Base-by-base conservation (phyloP, 2,113 vertebrate genomes). In the Callopanchax toddi region DNA sequence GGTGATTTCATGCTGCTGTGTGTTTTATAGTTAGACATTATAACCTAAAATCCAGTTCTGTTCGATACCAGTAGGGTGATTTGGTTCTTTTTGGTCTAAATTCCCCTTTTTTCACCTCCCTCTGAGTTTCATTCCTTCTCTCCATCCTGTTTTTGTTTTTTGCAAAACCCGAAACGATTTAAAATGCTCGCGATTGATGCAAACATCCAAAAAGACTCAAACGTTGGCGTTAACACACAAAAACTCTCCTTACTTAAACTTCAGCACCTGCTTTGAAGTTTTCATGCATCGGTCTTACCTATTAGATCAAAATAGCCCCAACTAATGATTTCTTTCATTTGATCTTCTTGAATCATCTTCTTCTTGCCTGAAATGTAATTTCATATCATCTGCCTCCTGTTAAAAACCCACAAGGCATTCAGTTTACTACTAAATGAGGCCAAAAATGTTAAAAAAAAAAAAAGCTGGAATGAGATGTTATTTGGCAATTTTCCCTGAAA, bases 21-120 rank as follows among this genome's bases (percentile, higher is more conserved):
- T 78, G 72, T 71, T 75, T 81, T 32, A 71, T 65, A 23, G 69
- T 72, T 32, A 18, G 23, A 51, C 52, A 66, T 75, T 69, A 57
- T 62, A 20, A 44, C 42, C 42, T 44, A 45, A 52, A 62, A 44
- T 36, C 60, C 48, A 21, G 62, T 52, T 48, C 32, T 34, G 1
- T 44, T 49, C 26, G 36, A 53, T 43, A 25, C 26, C 32, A 39
- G 25, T 2, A 12, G 26, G 15, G 29, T 34, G 60, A 60, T 50
- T n/a, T n/a, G n/a, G n/a, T n/a, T n/a, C n/a, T n/a, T 13, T 36
- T 52, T 49, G 44, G 50, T 16, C 40, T 32, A 32, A 32, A 32
- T 32, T 32, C 29, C 29, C 29, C 1, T 32, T 6, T 55, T 39
- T 42, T 55, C 45, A 34, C 4, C 25, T 25, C 32, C 3, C 18